Evolutionary conservation across 2,113 vertebrate species (phyloP), one percentile per base, ranked within the genome.

Genomic region (Dipodomys spectabilis): DNA sequence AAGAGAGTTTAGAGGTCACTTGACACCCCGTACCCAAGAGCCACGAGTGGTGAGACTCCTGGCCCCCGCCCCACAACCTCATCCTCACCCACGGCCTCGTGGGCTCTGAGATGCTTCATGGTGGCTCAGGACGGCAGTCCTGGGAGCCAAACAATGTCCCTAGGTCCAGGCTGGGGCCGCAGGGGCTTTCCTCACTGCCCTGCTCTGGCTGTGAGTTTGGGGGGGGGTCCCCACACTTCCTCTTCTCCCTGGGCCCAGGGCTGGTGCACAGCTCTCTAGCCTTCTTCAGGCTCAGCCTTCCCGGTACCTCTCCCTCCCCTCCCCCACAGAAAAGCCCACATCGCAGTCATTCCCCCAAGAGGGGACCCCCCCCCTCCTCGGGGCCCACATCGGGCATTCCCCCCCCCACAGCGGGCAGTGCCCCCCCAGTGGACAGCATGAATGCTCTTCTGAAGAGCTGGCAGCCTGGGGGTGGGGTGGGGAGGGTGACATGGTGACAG

Each of bases 261-360:
- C 0, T 0, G 16, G 15, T 19, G 1, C 11, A 6, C 9, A 0
- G 7, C 30, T 65, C 57, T 68, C 57, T 12, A 28, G 8, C 39
- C 32, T 20, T 60, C 25, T 23, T 2, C 1, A 67, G n/a, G 10
- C 30, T 78, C 13, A 30, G 65, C 82, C 23, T 18, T 4, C 60
- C 5, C 82, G 45, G 15, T 2, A 30, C 49, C 2, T 32, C 81
- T 28, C 64, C 49, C 18, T 16, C 39, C 39, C 39, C 39, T 39
- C 39, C 39, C n/a, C 30, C 23, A 28, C 75, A 28, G 28, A 45
- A 44, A 6, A 4, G 53, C 53, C 53, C 15, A 57, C 12, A 57
- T 57, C 35, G 3, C 3, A 35, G 35, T 35, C 35, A 35, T 57
- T 18, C 2, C 62, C 20, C 79, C 64, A 49, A 16, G 53, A 57